Base-by-base conservation (phyloP, 2,888 invertebrate species). In the Cancer borealis region DNA sequence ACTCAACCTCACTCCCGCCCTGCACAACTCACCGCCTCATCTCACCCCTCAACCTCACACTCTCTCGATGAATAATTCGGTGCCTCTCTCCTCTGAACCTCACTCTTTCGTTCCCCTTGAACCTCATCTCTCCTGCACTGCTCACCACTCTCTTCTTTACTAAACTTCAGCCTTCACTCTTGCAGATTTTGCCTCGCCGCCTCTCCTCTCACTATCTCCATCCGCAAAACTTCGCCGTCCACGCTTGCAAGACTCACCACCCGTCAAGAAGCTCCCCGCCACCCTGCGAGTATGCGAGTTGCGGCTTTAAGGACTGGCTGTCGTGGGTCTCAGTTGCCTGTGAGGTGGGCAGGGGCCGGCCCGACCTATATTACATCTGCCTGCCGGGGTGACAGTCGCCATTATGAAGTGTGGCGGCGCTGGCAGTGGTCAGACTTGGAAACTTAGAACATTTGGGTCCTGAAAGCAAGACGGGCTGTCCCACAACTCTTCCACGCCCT, bases 371-470 rank as follows among this genome's bases (percentile, higher is more conserved):
- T 66, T 66, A 66, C n/a, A 66, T 66, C n/a, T 66, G 21, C 66
- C 66, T n/a, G 66, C 66, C 66, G 66, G 66, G 21, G 79, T 30
- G 79, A 79, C 79, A 79, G 30, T 10, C 30, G 30, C 30, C 79
- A 26, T 79, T 79, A 79, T 79, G 79, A 30, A 30, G 30, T 26
- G 79, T 79, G 79, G 79, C 30, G 79, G 79, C 30, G 79, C 30
- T 79, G 79, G 79, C 30, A 30, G 30, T 26, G 79, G 79, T 79
- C 79, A 79, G 30, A 79, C 79, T 8, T 12, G 10, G 30, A 30
- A 79, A 79, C 79, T 79, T 79, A 21, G 30, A 79, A 79, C 79
- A 79, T 79, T 79, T 30, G 79, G 79, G 79, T 79, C 30, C 79
- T 79, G 79, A 30, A 21, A 26, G 79, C 30, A 79, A 30, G 79